These are phyloP conservation scores for Drosophila fungiperda DNA, from an alignment of 2,888 invertebrate genomes.

Conservation along the genomic window DNA sequence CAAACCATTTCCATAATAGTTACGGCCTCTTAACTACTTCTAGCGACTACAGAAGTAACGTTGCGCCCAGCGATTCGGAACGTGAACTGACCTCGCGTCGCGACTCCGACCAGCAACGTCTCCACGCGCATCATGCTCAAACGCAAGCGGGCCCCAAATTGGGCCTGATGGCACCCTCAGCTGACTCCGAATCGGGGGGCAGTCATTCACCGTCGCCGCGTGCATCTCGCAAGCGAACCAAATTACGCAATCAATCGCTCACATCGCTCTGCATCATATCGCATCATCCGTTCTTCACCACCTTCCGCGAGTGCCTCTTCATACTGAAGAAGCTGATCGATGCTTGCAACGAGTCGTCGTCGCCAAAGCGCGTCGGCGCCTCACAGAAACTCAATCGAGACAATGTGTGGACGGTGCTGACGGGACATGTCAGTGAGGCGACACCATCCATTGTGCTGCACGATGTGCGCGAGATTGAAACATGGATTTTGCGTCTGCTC, in stretches of 20 bases:
- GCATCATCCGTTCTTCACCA: conserved; percentile 99
- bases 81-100: conserved; percentile 92
- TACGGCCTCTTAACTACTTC: conserved; percentile 86
- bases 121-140: conserved; percentile 63
- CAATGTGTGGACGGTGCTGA: conserved; percentile 98
- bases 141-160: conserved; percentile 85
- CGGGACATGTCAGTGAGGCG: conserved; percentile 92
- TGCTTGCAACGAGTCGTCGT: conserved; percentile 97
- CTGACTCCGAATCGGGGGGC: conserved; percentile 95
- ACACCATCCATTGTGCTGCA: conserved; percentile 95
- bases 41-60: conserved; percentile 97
- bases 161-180: conserved; percentile 88
- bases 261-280: conserved; percentile 99
- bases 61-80: conserved; percentile 96
- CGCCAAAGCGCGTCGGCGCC: conserved; percentile 94
- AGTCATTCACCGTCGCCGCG: conserved; percentile 94
- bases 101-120: conserved; percentile 87
- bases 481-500: conserved; percentile 97
- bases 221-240: conserved; percentile 92
- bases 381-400: conserved; percentile 96
- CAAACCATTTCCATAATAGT: conserved; percentile 84
- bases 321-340: conserved; percentile 98
- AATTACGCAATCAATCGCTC: conserved; percentile 95
- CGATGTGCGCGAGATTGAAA: conserved; percentile 99
- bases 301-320: conserved; percentile 98